Conservation (phyloP, 2,888 invertebrate genomes). For the Rhodophaea formosa region DNA sequence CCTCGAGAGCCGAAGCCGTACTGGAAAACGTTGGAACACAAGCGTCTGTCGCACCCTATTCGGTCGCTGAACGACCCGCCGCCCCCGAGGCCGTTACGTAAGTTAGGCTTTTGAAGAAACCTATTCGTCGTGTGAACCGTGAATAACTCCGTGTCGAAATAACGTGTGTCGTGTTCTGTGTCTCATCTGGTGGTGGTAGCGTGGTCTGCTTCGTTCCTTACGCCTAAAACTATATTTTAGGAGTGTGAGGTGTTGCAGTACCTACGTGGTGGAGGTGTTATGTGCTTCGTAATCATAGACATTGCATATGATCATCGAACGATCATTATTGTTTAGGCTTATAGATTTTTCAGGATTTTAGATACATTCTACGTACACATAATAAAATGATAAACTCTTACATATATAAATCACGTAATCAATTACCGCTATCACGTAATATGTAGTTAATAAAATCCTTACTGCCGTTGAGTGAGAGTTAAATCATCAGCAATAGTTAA, state of each 20-base stretch:
- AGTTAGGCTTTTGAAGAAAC: conserved; percentile 62
- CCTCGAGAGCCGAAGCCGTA: conserved; percentile 61
- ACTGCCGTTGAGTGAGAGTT: too few relatives aligned
- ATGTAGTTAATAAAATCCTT: too few relatives aligned
- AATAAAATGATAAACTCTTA: background rate
- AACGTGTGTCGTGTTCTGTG: conserved; percentile 39
- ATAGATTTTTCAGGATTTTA: too few relatives aligned
- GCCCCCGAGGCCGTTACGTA: conserved; percentile 66
- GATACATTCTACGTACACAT: too few relatives aligned
- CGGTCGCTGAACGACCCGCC: conserved; percentile 65
- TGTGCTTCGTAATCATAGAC: conserved; percentile 11
- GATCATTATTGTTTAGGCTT: background rate
- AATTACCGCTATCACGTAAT: too few relatives aligned
- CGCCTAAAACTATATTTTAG: conserved; percentile 5
- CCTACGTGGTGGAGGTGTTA: conserved; percentile 8
- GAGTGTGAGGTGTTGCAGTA: background rate
- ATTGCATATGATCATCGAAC: conserved; percentile 12
- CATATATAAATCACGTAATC: background rate
- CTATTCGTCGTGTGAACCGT: conserved; percentile 60
- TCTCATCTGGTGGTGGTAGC: conserved; percentile 32
- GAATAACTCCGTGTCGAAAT: conserved; percentile 55
- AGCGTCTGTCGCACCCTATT: conserved; percentile 69
- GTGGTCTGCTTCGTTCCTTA: conserved; percentile 25
- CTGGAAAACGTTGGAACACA: conserved; percentile 74
- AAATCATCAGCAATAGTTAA: too few relatives aligned